Evolutionary conservation across 2,113 vertebrate species (phyloP).

Genomic region (Tamias sibiricus): DNA sequence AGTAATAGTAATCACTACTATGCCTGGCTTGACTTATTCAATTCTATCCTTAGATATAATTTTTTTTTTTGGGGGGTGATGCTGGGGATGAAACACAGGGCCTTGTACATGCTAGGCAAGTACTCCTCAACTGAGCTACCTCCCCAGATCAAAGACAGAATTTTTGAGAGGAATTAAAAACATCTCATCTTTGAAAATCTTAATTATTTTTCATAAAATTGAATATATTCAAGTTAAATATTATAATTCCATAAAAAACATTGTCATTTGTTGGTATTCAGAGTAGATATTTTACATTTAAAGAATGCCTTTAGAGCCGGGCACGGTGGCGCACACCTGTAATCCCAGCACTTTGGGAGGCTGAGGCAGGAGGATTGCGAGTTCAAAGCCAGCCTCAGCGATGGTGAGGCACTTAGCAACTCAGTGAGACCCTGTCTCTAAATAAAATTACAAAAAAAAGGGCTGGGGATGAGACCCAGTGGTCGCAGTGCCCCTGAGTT

Average conservation of each 20-base stretch:
- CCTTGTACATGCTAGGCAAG: neutral
- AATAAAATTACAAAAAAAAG: no score
- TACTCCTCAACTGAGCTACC: neutral
- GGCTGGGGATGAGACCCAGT: no score
- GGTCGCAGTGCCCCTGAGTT: no score
- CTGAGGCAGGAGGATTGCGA: no score
- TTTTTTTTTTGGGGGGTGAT: neutral
- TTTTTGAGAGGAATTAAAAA: neutral
- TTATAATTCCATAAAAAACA: neutral
- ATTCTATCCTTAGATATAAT: neutral
- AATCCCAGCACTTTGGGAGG: no score
- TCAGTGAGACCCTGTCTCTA: no score
- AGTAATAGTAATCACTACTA: no score
- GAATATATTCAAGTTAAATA: constrained; percentile 47
- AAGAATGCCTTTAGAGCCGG: constrained; percentile 43
- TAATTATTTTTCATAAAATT: neutral
- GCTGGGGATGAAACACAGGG: neutral
- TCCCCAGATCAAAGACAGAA: neutral
- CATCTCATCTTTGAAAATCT: constrained; percentile 6
- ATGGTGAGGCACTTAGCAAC: no score
- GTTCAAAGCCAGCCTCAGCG: no score
- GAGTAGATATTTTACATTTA: constrained; percentile 4
- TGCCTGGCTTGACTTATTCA: no score
- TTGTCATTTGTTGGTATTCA: neutral
- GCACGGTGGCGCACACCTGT: no score